These are phyloP conservation scores for Sphinx pinastri DNA, from an alignment of 2,888 invertebrate genomes.

Conservation along the genomic window DNA sequence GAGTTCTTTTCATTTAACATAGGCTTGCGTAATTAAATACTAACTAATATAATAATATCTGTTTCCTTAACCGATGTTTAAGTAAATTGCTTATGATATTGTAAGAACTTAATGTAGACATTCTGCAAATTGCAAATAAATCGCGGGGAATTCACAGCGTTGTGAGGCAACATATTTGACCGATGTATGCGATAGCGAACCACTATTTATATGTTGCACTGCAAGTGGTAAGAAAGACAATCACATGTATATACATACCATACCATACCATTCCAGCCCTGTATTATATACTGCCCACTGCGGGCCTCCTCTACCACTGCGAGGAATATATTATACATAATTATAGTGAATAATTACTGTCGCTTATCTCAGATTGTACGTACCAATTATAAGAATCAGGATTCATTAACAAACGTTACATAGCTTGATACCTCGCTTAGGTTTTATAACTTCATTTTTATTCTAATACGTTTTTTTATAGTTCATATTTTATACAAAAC, in stretches of 20 bases:
- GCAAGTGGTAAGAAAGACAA: background rate
- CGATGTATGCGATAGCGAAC: background rate
- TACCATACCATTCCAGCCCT: too few species aligned
- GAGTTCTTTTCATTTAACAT: too few species aligned
- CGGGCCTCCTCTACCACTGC: too few species aligned
- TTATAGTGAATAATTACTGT: background rate
- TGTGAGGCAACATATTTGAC: background rate
- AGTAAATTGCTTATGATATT: background rate
- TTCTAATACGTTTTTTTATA: background rate
- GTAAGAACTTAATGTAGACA: background rate
- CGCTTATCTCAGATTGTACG: background rate
- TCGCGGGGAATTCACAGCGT: background rate
- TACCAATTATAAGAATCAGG: background rate
- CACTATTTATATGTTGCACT: background rate
- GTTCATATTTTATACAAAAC: background rate
- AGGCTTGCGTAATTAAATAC: too few species aligned
- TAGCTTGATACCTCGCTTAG: background rate
- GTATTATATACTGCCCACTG: too few species aligned
- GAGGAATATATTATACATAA: background rate
- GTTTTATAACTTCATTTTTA: background rate
- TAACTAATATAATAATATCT: too few species aligned
- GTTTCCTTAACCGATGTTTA: background rate
- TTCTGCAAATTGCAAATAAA: conserved; percentile 8
- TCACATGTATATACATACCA: too few species aligned
- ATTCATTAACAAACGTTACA: background rate